phyloP scores from a whole-genome alignment of 2,797 vertebrate species.

The Anguilla obscura region DNA sequence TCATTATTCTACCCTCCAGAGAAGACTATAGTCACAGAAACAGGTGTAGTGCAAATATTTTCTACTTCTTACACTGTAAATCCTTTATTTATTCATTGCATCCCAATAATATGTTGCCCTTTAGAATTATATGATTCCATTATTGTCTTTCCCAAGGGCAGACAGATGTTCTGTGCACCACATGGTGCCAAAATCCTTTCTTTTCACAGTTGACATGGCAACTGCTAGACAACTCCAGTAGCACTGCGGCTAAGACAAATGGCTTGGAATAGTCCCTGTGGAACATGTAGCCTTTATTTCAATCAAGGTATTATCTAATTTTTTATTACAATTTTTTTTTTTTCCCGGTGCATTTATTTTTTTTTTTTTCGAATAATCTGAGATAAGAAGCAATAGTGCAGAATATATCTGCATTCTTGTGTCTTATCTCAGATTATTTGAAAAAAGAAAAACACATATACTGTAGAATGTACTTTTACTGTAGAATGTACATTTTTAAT shows the following conservation, averaged over 20 bases:
- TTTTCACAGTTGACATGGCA: slow-evolving; percentile 48
- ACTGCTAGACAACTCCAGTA: slow-evolving; percentile 34
- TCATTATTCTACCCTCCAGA: background rate
- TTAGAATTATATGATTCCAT: slow-evolving; percentile 62
- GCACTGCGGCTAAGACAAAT: background rate
- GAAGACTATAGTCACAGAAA: background rate
- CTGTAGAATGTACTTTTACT: too few species aligned
- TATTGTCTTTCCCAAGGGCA: slow-evolving; percentile 61
- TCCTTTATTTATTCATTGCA: slow-evolving; percentile 67
- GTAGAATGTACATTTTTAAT: too few species aligned
- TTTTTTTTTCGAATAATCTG: too few species aligned
- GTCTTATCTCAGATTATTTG: too few species aligned
- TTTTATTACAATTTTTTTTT: too few species aligned
- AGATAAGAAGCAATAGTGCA: too few species aligned
- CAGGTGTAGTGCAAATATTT: background rate
- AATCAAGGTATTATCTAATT: background rate
- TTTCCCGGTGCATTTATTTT: too few species aligned
- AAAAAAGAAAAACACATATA: too few species aligned
- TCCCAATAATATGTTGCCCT: slow-evolving; percentile 72
- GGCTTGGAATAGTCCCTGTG: background rate
- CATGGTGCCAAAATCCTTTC: slow-evolving; percentile 53
- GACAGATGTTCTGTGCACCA: slow-evolving; percentile 73
- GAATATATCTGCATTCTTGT: too few species aligned
- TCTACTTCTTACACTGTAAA: background rate
- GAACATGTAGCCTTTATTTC: background rate